Percentiles rank a stretch among this genome's conserved stretches.
Evolutionary conservation across 2,888 invertebrate species (phyloP).

Genomic region (Agrenia bidenticulata): DNA sequence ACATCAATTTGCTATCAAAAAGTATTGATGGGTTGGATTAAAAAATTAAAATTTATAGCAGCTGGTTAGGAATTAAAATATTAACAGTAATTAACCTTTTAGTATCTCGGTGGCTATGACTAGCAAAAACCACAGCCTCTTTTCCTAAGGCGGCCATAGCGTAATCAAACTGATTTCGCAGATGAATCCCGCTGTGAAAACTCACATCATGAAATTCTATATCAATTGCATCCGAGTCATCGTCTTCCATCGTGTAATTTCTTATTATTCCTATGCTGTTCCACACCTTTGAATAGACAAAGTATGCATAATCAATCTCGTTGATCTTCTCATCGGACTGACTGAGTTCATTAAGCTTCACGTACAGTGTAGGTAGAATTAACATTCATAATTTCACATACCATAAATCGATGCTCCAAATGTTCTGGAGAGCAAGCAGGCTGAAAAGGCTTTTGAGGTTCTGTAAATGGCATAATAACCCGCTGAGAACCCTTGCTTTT

Average conservation of each 20-base stretch:
- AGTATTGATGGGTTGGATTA: background rate
- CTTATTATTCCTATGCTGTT: conserved; percentile 89
- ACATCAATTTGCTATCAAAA: conserved; percentile 67
- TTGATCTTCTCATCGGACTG: conserved; percentile 34
- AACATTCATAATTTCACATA: too few species aligned
- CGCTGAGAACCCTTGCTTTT: conserved; percentile 14
- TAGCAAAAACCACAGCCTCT: conserved; percentile 75
- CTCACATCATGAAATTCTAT: conserved; percentile 93
- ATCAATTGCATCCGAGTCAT: conserved; percentile 72
- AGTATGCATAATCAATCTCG: conserved; percentile 1
- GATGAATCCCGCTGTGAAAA: conserved; percentile 83
- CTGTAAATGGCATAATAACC: conserved; percentile 44
- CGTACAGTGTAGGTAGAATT: background rate
- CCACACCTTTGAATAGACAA: conserved; percentile 67
- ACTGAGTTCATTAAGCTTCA: background rate
- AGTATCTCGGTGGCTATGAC: conserved; percentile 56
- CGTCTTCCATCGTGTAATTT: conserved; percentile 68
- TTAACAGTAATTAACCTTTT: conserved; percentile 1
- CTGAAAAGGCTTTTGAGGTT: conserved; percentile 79
- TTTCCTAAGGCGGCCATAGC: conserved; percentile 83
- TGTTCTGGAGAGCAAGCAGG: conserved; percentile 83
- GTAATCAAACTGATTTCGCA: conserved; percentile 82
- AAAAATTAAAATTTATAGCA: too few species aligned
- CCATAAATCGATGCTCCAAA: conserved; percentile 76
- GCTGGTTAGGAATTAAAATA: background rate